Conservation (phyloP, 2,113 vertebrate species). For the Oriolus oriolus region DNA sequence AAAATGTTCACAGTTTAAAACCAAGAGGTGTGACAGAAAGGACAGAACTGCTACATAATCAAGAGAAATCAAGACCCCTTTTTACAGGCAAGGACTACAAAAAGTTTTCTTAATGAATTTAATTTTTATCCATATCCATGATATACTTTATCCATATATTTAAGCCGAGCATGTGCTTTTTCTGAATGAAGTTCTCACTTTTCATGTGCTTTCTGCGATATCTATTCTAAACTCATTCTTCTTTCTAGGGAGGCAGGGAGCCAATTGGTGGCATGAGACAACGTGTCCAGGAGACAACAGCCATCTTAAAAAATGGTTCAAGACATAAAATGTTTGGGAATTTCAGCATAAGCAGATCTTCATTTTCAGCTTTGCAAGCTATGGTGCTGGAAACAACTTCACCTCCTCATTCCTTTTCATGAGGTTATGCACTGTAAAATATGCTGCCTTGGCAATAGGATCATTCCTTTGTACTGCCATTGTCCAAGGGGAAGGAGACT, state of each 20-base stretch:
- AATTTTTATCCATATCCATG: not conserved
- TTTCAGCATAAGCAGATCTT: not conserved
- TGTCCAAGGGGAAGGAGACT: slow-evolving; percentile 10
- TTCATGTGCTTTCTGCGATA: not conserved
- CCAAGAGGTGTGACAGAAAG: not conserved
- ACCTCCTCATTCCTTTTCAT: slow-evolving; percentile 6
- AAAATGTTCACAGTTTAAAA: not conserved
- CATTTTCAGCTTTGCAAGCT: slow-evolving; percentile 25
- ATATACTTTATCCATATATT: not conserved
- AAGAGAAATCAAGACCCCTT: not conserved
- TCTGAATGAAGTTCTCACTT: not conserved
- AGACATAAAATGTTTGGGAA: not conserved
- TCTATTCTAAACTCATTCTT: not conserved
- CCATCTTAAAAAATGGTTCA: not conserved
- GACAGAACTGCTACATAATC: not conserved
- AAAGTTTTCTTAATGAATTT: not conserved
- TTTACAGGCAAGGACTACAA: not conserved
- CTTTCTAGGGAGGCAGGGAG: not conserved
- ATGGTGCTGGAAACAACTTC: not conserved
- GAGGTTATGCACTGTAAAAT: slow-evolving; percentile 14
- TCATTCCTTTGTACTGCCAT: not conserved
- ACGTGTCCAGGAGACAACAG: not conserved
- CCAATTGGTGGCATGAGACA: not conserved
- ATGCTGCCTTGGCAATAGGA: slow-evolving; percentile 20
- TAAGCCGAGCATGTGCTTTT: not conserved